Conservation (phyloP, 23 tunicate species). For the Trididemnum clinides region DNA sequence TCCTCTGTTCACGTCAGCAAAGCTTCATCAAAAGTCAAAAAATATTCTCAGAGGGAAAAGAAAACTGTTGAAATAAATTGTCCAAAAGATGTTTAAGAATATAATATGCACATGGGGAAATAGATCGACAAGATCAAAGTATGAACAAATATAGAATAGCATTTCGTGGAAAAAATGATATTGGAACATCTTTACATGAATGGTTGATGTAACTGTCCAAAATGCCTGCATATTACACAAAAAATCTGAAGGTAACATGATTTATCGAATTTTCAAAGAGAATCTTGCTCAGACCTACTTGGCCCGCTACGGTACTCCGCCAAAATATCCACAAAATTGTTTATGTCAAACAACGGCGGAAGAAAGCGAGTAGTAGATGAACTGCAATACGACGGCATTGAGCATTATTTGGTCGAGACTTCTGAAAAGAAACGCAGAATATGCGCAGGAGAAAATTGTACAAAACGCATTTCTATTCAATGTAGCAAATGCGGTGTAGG, state of each 20-base stretch:
- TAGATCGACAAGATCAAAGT: constrained; percentile 6
- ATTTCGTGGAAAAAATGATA: constrained; percentile 13
- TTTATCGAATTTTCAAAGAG: not conserved
- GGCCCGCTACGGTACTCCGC: constrained; percentile 21
- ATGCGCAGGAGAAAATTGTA: constrained; percentile 4
- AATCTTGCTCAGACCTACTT: constrained; percentile 9
- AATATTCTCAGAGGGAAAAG: not conserved
- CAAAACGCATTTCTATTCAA: not conserved
- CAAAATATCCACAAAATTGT: not conserved
- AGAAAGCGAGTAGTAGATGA: constrained; percentile 8
- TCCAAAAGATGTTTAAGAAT: not conserved
- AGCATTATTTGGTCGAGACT: not conserved
- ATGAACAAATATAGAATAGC: constrained; percentile 1
- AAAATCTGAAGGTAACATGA: constrained; percentile 7
- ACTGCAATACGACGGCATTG: constrained; percentile 10
- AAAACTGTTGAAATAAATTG: constrained; percentile 15
- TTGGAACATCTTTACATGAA: not conserved
- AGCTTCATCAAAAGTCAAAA: constrained; percentile 4
- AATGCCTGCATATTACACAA: constrained; percentile 2
- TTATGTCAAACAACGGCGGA: not conserved
- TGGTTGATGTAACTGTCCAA: constrained; percentile 2
- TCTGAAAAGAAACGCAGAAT: constrained; percentile 3
- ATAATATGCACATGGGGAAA: constrained; percentile 12
- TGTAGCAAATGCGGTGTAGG: not conserved
- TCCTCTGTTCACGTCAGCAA: constrained; percentile 5